Evolutionary conservation across 1,140 invertebrate species (phyloP), one percentile per base, ranked within the genome.

Genomic region (Anastatus disparis): DNA sequence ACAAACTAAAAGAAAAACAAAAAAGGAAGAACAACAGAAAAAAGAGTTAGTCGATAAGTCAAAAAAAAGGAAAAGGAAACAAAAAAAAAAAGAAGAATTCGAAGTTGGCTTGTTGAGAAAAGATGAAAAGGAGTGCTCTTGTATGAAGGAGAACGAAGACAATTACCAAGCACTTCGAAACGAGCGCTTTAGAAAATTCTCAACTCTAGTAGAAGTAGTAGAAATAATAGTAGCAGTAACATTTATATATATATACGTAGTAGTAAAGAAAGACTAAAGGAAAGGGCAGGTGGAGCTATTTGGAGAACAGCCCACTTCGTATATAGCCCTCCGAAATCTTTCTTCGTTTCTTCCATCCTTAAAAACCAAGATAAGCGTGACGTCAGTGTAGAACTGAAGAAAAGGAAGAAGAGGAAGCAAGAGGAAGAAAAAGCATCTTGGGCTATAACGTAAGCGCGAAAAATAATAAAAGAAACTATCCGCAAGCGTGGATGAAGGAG

Each of bases 241-340:
- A 42, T 42, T 40, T 17, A 17, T 6, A 8, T 50, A 35, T 29
- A n/a, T 15, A 26, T 6, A 12, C 15, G 10, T 10, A 7, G 7
- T 24, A 6, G 63, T 69, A 71, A 73, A 75, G 76, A n/a, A n/a
- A n/a, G n/a, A n/a, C n/a, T n/a, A n/a, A n/a, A n/a, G n/a, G n/a
- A n/a, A n/a, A n/a, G 79, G 78, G 80, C 79, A 82, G 82, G 81
- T 82, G 80, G 82, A 81, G 81, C 80, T 82, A 82, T 82, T 83
- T 82, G 79, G 82, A 82, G 81, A 83, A 82, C 81, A 76, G 80
- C 82, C 80, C 82, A 82, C 78, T 79, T 76, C 71, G 74, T 73
- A n/a, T n/a, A n/a, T n/a, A n/a, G 75, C 76, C 77, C 75, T 78
- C 61, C 72, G 68, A 64, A 61, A 31, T 35, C 58, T 17, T n/a